Evolutionary conservation across 2,797 vertebrate genomes (phyloP).

Genomic region (Pogoniulus pusillus): DNA sequence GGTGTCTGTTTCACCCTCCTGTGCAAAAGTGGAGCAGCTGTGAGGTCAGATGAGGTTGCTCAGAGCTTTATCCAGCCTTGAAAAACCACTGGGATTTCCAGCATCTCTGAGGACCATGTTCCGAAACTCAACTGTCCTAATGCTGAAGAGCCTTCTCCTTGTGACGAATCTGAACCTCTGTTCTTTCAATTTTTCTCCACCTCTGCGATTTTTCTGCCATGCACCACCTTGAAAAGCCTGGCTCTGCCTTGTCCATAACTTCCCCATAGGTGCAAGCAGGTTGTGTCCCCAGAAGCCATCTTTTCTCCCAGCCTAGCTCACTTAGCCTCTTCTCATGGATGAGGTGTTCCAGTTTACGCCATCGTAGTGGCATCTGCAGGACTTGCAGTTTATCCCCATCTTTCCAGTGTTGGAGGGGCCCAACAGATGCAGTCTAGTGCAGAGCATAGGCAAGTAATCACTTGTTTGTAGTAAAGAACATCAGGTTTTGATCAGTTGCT

Average conservation of each 20-base stretch:
- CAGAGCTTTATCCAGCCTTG: not conserved
- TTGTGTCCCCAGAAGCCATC: not conserved
- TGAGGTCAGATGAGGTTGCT: not conserved
- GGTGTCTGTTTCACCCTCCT: not conserved
- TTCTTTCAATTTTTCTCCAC: not conserved
- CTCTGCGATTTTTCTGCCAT: not conserved
- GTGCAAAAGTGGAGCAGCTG: not conserved
- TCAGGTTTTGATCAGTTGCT: conserved; percentile 14
- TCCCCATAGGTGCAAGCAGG: not conserved
- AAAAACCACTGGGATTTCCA: not conserved
- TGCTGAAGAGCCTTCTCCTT: not conserved
- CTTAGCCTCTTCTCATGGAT: not conserved
- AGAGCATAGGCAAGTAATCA: not conserved
- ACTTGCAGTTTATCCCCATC: not conserved
- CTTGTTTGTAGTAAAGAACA: not conserved
- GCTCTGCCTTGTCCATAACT: not conserved
- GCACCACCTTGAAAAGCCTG: not conserved
- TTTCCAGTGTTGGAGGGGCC: not conserved
- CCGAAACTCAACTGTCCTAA: not conserved
- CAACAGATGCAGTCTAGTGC: not conserved
- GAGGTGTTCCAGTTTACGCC: not conserved
- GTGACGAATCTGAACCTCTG: not conserved
- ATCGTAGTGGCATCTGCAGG: not conserved
- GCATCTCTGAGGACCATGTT: not conserved
- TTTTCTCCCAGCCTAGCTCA: not conserved